Evolutionary conservation across 1,140 invertebrate genomes (phyloP).

Genomic region (Acyrthosiphon pisum): DNA sequence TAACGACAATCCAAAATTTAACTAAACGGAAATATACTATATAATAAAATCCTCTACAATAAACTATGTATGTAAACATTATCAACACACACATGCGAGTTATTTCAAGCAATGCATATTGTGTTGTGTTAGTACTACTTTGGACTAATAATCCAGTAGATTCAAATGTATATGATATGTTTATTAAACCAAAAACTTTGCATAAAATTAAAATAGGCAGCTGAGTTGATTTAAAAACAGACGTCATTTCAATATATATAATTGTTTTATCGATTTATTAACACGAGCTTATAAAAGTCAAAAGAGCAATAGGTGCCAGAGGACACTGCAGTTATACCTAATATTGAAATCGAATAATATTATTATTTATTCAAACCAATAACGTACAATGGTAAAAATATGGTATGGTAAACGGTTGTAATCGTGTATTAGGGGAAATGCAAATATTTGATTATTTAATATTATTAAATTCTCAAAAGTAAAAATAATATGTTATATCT

Average conservation of each 20-base stretch:
- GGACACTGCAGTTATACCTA: neutral
- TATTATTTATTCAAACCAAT: constrained; percentile 4
- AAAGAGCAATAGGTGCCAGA: neutral
- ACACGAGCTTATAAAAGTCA: neutral
- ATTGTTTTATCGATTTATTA: neutral
- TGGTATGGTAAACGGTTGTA: neutral
- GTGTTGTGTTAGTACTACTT: neutral
- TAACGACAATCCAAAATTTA: neutral
- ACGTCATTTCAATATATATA: neutral
- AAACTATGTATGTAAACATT: neutral
- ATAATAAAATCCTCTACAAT: neutral
- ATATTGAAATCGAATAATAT: neutral
- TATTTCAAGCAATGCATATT: neutral
- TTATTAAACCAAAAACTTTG: neutral
- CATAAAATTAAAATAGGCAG: neutral
- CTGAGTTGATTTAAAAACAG: neutral
- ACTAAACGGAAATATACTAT: neutral
- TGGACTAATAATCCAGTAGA: neutral
- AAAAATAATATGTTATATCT: neutral
- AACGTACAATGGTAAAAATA: too few relatives aligned
- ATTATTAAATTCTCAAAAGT: neutral
- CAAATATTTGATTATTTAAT: neutral
- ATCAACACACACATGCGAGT: neutral
- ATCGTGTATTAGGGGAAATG: neutral
- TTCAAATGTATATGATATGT: neutral